Percentiles rank a stretch among this genome's conserved stretches.
These are phyloP conservation scores for Idaea aversata DNA, from an alignment of 2,888 invertebrate genomes.

Conservation along the genomic window DNA sequence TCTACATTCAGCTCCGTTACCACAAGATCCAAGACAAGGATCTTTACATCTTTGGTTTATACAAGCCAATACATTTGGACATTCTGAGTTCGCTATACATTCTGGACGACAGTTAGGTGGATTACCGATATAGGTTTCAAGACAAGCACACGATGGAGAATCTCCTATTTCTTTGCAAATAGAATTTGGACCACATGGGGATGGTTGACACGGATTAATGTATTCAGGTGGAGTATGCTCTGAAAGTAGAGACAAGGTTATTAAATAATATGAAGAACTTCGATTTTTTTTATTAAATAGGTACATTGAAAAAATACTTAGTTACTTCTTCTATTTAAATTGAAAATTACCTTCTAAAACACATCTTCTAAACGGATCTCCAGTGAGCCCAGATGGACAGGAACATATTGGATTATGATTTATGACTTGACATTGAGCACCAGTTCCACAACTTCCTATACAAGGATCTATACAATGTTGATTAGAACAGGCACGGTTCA, in stretches of 20 bases:
- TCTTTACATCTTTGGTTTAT: conserved; percentile 87
- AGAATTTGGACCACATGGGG: conserved; percentile 88
- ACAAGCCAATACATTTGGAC: conserved; percentile 84
- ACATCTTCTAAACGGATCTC: conserved; percentile 87
- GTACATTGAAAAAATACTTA: background rate
- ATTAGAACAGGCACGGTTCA: conserved; percentile 84
- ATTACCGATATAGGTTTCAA: conserved; percentile 83
- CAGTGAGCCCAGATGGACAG: conserved; percentile 83
- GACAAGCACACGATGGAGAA: conserved; percentile 86
- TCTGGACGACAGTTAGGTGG: conserved; percentile 88
- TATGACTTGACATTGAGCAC: conserved; percentile 85
- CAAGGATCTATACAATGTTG: conserved; percentile 88
- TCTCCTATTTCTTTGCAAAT: conserved; percentile 81
- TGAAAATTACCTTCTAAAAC: conserved; percentile 75
- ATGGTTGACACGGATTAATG: conserved; percentile 83
- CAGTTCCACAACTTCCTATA: conserved; percentile 85
- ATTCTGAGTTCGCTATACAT: conserved; percentile 88
- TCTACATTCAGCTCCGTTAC: conserved; percentile 84
- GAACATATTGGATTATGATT: conserved; percentile 88
- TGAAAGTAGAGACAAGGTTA: conserved; percentile 37
- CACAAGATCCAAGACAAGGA: conserved; percentile 88
- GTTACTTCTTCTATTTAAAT: background rate
- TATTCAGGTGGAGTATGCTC: conserved; percentile 51
- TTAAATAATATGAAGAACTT: too few relatives aligned
- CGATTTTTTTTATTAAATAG: background rate